phyloP scores from a whole-genome alignment of 2,888 invertebrate species.

The Lampropteryx suffumata region DNA sequence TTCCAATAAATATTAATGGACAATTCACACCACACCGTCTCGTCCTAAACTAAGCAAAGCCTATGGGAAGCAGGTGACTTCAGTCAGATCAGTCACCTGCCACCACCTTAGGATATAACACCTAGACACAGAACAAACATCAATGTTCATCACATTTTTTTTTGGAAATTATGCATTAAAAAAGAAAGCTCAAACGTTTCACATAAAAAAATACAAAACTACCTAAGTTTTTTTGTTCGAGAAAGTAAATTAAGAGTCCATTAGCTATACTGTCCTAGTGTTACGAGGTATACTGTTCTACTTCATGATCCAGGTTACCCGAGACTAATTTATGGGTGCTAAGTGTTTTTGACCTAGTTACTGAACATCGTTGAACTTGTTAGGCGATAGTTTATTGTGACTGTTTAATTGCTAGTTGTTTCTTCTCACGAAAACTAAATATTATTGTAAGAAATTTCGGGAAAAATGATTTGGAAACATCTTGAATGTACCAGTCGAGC shows the following conservation, averaged over 20 bases:
- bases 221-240: no score
- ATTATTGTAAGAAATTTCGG: slow-evolving; percentile 9
- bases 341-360: slow-evolving; percentile 22
- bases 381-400: slow-evolving; percentile 23
- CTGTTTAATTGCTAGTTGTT: slow-evolving; percentile 19
- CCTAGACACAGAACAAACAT: no score
- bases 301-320: slow-evolving; percentile 25
- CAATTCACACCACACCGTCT: no score
- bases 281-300: slow-evolving; percentile 27
- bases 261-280: not conserved
- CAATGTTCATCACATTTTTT: no score
- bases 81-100: no score
- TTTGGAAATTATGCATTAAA: no score
- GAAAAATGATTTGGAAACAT: slow-evolving; percentile 16
- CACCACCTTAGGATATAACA: no score
- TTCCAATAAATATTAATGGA: no score
- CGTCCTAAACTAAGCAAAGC: no score
- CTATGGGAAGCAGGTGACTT: no score
- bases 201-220: no score
- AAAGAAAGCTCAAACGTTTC: no score
- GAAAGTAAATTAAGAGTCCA: slow-evolving; percentile 6
- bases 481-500: slow-evolving; percentile 8
- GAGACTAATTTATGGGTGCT: slow-evolving; percentile 20
- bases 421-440: slow-evolving; percentile 9
- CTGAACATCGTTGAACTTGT: slow-evolving; percentile 20